phyloP scores from a whole-genome alignment of 2,888 invertebrate species.

The Pollenia amentaria region DNA sequence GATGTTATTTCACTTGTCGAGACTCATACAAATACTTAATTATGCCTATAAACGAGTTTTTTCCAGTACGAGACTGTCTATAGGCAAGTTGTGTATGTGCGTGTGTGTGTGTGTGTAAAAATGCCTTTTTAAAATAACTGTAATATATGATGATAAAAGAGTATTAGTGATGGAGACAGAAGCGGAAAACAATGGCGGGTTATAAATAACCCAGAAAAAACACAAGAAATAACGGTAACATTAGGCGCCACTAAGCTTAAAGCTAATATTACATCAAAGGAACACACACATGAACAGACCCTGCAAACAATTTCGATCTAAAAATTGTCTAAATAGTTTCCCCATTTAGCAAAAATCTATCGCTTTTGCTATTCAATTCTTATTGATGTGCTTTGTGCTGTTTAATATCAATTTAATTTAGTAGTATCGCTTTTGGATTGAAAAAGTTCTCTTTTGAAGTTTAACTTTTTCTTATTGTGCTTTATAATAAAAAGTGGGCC shows the following conservation, averaged over 20 bases:
- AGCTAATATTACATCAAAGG: slow-evolving; percentile 48
- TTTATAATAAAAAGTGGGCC: too few species aligned
- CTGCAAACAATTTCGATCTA: too few species aligned
- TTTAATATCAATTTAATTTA: too few species aligned
- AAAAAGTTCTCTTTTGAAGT: too few species aligned
- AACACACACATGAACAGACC: too few species aligned
- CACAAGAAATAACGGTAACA: slow-evolving; percentile 41
- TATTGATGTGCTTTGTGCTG: too few species aligned
- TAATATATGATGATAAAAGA: neutral
- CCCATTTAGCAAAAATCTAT: too few species aligned
- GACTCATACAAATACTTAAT: slow-evolving; percentile 31
- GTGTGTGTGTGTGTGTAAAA: neutral
- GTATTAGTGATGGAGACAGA: neutral
- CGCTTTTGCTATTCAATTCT: too few species aligned
- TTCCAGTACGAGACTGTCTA: neutral
- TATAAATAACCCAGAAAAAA: slow-evolving; percentile 31
- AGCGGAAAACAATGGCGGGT: slow-evolving; percentile 16
- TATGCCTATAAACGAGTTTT: slow-evolving; percentile 29
- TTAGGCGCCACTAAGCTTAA: slow-evolving; percentile 62
- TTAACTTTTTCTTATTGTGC: too few species aligned
- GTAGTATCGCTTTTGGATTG: too few species aligned
- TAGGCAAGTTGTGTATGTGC: neutral
- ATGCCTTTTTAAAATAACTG: slow-evolving; percentile 32
- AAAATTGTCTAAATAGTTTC: too few species aligned
- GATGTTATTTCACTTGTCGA: slow-evolving; percentile 54